Evolutionary conservation across 2,113 vertebrate species (phyloP), one percentile per base, ranked within the genome.

Genomic region (Corynorhinus townsendii): DNA sequence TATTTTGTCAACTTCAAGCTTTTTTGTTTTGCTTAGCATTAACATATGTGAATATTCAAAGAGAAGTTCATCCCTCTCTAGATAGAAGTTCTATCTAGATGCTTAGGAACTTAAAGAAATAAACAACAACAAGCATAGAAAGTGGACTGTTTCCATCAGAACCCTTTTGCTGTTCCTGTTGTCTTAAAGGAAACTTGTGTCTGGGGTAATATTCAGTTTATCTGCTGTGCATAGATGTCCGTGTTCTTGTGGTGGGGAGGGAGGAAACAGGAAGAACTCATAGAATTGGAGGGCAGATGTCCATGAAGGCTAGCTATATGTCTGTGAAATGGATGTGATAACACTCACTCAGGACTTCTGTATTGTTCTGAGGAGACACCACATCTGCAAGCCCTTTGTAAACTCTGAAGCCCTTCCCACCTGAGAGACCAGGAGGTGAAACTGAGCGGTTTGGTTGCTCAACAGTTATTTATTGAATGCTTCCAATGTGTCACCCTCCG

Each of bases 101-200:
- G 11, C 66, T 91, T 87, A 66, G 52, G 59, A 77, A 93, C 73
- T 87, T 91, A 92, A 95, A 75, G 24, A 85, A 84, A 47, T 59
- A 52, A 75, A 69, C 24, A 84, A 22, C 86, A 26, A 40, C 7
- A 40, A 17, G 11, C 69, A 79, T 1, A 59, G 56, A 90, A 81
- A 89, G 76, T 76, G 43, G 28, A 4, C 28, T 59, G 96, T 95
- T 94, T 52, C 62, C 2, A 10, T 62, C 47, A 47, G 79, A 90
- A 33, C 14, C 6, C 49, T 62, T 96, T 82, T 54, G 72, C 26
- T 79, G 20, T 76, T n/a, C 64, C n/a, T 72, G 0, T 90, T 92
- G 15, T 89, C 87, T 86, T 68, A 77, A 33, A 38, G 54, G 28
- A 68, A 3, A 3, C 11, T 30, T 62, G 28, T 43, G n/a, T 52